Conservation (phyloP, 2,797 vertebrate genomes). For the Otus scops region DNA sequence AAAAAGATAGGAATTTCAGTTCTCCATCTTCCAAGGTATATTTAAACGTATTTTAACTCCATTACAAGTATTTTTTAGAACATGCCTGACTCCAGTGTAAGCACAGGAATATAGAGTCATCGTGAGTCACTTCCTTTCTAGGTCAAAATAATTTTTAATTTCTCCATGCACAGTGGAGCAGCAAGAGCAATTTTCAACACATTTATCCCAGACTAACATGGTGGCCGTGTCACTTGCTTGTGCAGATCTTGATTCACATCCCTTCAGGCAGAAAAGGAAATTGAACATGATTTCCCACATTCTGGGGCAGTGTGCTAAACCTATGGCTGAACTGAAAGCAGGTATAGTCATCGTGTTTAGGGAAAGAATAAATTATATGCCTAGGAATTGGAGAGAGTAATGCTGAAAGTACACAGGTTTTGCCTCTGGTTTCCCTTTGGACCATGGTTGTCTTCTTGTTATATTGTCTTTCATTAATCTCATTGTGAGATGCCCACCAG, state of each 20-base stretch:
- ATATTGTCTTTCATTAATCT: not conserved
- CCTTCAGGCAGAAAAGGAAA: constrained; percentile 16
- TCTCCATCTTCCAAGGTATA: not conserved
- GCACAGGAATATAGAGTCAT: not conserved
- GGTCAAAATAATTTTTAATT: not conserved
- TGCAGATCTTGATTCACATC: not conserved
- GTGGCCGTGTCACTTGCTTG: not conserved
- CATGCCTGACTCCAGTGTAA: not conserved
- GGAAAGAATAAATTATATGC: not conserved
- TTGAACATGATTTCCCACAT: not conserved
- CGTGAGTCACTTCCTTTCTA: not conserved
- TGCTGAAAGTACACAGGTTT: not conserved
- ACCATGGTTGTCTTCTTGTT: not conserved
- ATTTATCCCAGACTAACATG: not conserved
- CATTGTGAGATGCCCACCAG: not conserved
- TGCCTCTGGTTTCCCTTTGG: not conserved
- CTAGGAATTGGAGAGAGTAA: not conserved
- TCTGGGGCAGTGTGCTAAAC: not conserved
- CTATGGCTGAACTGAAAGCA: not conserved
- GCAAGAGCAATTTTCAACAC: not conserved
- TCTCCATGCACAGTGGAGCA: not conserved
- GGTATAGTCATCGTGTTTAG: not conserved
- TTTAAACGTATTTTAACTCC: not conserved
- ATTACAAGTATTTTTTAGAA: not conserved
- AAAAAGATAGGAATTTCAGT: not conserved